These are phyloP conservation scores for Coccyzus lansbergi DNA, from an alignment of 2,797 vertebrate genomes.

Conservation along the genomic window DNA sequence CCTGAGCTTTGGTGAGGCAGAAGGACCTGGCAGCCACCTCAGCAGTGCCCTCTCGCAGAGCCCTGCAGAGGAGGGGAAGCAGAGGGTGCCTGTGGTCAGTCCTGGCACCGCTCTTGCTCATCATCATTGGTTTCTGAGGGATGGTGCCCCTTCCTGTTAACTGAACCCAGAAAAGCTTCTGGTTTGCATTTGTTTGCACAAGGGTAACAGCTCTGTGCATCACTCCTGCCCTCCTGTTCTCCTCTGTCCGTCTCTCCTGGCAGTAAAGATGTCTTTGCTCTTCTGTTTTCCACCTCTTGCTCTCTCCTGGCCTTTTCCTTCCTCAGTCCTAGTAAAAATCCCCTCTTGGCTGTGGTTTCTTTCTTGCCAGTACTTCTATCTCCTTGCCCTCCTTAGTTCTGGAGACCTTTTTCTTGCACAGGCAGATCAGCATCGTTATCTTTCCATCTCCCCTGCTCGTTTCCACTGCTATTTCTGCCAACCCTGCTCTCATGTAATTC, in stretches of 20 bases:
- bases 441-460: neutral
- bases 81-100: neutral
- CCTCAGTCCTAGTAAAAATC: neutral
- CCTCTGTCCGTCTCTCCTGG: neutral
- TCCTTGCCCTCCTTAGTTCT: neutral
- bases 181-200: neutral
- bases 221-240: rapidly evolving
- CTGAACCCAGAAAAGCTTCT: neutral
- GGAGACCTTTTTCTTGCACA: neutral
- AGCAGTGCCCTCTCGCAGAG: neutral
- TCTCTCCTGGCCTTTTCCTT: neutral
- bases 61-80: neutral
- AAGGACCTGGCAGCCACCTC: neutral
- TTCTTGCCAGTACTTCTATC: neutral
- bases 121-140: neutral
- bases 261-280: neutral
- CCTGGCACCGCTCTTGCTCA: rapidly evolving
- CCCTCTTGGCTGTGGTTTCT: neutral
- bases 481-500: neutral
- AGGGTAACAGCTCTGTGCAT: rapidly evolving
- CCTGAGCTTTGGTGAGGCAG: no score
- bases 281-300: neutral
- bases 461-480: neutral
- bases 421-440: neutral
- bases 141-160: neutral